phyloP scores from a whole-genome alignment of 2,797 vertebrate genomes.

The Pseudomugil tenellus region DNA sequence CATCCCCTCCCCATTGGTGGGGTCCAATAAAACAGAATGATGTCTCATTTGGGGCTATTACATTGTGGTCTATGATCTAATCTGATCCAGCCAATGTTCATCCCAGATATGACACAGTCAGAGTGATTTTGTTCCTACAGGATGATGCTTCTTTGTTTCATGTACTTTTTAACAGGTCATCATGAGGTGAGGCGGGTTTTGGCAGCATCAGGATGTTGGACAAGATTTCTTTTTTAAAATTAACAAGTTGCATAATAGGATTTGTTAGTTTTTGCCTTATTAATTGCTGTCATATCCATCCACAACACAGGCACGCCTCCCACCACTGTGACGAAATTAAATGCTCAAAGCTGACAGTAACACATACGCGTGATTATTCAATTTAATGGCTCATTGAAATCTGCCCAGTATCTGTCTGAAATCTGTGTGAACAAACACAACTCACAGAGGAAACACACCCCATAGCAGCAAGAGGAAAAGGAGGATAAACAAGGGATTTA shows the following conservation, averaged over 20 bases:
- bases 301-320: constrained; percentile 43
- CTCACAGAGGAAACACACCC: constrained; percentile 53
- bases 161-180: constrained; percentile 39
- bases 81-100: constrained; percentile 51
- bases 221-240: too few relatives aligned
- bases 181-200: constrained; percentile 38
- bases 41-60: constrained; percentile 59
- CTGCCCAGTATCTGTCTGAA: constrained; percentile 47
- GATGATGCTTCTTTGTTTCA: constrained; percentile 3
- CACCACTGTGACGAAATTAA: constrained; percentile 46
- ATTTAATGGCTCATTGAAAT: constrained; percentile 66
- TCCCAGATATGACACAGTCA: constrained; percentile 28
- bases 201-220: constrained; percentile 42
- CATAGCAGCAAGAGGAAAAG: constrained; percentile 30
- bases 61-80: constrained; percentile 60
- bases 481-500: constrained; percentile 72
- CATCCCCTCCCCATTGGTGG: constrained; percentile 34
- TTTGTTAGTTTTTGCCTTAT: constrained; percentile 59
- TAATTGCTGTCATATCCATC: constrained; percentile 62
- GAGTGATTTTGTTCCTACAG: constrained; percentile 19
- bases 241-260: constrained; percentile 64
- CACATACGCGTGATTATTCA: constrained; percentile 61
- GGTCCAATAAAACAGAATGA: constrained; percentile 51
- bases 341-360: constrained; percentile 48
- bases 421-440: constrained; percentile 54